Conservation (phyloP, 2,888 invertebrate species). For the Heliconius charithonia region DNA sequence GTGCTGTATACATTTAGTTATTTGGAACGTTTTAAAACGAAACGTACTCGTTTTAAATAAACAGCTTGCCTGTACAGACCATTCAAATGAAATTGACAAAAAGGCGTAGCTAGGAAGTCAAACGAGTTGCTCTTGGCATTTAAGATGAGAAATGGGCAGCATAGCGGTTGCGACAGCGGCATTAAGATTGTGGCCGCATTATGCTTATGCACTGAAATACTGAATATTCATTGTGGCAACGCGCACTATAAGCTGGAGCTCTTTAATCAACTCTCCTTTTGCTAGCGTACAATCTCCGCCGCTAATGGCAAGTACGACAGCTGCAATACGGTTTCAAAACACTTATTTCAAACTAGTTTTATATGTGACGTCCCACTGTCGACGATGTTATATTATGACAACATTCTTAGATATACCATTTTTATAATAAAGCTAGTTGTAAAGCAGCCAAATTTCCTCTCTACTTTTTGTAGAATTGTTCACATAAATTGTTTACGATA, state of each 20-base stretch:
- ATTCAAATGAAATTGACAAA: slow-evolving; percentile 40
- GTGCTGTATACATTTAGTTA: neutral
- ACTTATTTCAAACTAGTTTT: slow-evolving; percentile 46
- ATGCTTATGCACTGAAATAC: slow-evolving; percentile 75
- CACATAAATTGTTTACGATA: slow-evolving; percentile 29
- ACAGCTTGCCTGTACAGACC: slow-evolving; percentile 9
- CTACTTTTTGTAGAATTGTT: neutral
- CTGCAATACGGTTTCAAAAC: slow-evolving; percentile 49
- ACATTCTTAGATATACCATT: neutral
- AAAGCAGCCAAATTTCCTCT: neutral
- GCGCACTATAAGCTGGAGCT: slow-evolving; percentile 61
- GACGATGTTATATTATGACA: slow-evolving; percentile 3
- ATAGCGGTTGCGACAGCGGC: slow-evolving; percentile 70
- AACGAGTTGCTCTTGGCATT: slow-evolving; percentile 69
- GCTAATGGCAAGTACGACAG: slow-evolving; percentile 52
- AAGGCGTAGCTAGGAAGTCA: slow-evolving; percentile 46
- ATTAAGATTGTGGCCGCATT: slow-evolving; percentile 73
- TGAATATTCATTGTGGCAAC: slow-evolving; percentile 75
- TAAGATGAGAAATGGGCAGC: slow-evolving; percentile 79
- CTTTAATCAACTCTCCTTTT: slow-evolving; percentile 74
- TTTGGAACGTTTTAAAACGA: slow-evolving; percentile 8
- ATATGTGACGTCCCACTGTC: slow-evolving; percentile 12
- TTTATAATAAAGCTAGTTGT: neutral
- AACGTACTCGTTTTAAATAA: slow-evolving; percentile 7
- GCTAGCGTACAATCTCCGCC: slow-evolving; percentile 55